Evolutionary conservation across 1,140 invertebrate genomes (phyloP).

Genomic region (Philopotamus ludificatus): DNA sequence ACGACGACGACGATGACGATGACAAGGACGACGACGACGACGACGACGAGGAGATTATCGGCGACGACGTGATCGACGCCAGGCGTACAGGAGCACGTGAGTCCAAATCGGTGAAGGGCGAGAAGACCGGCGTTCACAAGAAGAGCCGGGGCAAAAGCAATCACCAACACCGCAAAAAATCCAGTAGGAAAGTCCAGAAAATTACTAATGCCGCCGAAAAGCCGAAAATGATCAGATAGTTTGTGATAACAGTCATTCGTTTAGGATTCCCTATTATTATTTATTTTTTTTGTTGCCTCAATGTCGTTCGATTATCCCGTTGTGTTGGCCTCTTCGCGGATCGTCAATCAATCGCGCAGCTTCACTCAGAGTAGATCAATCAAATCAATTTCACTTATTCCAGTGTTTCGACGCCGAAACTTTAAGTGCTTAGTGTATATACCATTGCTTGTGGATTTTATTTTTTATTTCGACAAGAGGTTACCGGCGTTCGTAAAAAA

Average conservation of each 20-base stretch:
- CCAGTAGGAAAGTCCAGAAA: conserved; percentile 51
- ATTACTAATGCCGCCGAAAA: conserved; percentile 44
- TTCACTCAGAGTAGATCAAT: too few species aligned
- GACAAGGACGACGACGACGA: conserved; percentile 60
- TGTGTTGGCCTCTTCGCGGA: neutral
- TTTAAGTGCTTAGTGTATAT: too few species aligned
- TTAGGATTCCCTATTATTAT: conserved; percentile 2
- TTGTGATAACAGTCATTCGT: conserved; percentile 13
- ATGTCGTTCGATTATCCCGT: neutral
- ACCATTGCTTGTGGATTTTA: too few species aligned
- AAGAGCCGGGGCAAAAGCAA: conserved; percentile 61
- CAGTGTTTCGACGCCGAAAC: too few species aligned
- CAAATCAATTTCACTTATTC: too few species aligned
- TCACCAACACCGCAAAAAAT: conserved; percentile 46
- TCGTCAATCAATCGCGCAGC: too few species aligned
- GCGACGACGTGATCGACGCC: conserved; percentile 66
- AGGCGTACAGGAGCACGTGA: conserved; percentile 71
- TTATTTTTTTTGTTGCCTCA: conserved; percentile 12
- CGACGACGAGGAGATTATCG: conserved; percentile 61
- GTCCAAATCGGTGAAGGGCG: conserved; percentile 67
- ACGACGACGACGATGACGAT: conserved; percentile 65
- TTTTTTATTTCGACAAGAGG: too few species aligned
- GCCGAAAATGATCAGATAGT: conserved; percentile 58
- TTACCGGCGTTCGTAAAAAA: too few species aligned
- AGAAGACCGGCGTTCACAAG: conserved; percentile 51